phyloP scores from a whole-genome alignment of 2,888 invertebrate species.

The Pachydiplax longipennis region DNA sequence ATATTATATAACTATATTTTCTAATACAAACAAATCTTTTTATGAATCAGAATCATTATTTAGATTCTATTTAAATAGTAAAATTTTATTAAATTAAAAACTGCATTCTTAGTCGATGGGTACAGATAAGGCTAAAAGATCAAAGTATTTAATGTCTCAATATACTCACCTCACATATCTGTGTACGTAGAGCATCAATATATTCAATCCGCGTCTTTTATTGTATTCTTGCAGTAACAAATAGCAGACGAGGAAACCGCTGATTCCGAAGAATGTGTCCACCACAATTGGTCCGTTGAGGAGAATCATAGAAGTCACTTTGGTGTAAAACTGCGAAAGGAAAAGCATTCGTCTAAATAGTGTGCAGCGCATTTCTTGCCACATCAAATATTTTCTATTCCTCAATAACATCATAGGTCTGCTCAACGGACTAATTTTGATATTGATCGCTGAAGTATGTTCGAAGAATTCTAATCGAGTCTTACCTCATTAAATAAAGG shows the following conservation, averaged over 20 bases:
- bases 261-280: constrained; percentile 47
- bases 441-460: no score
- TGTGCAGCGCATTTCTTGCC: background rate
- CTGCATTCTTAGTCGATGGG: no score
- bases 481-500: no score
- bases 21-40: no score
- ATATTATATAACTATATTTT: no score
- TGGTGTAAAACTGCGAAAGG: constrained; percentile 52
- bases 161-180: constrained; percentile 36
- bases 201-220: constrained; percentile 6
- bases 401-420: no score
- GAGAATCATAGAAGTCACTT: constrained; percentile 53
- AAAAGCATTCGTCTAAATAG: background rate
- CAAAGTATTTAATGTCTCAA: background rate
- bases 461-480: no score
- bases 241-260: constrained; percentile 47
- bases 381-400: no score
- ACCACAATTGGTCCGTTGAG: constrained; percentile 48
- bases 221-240: constrained; percentile 31
- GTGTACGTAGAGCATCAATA: constrained; percentile 32
- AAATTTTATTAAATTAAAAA: no score
- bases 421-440: no score
- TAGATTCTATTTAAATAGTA: no score
- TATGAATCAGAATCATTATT: no score
- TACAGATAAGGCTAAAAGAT: background rate